Evolutionary conservation across 53 echinoderm and acorn worm species (phyloP).

Genomic region (Stichopus horrens): DNA sequence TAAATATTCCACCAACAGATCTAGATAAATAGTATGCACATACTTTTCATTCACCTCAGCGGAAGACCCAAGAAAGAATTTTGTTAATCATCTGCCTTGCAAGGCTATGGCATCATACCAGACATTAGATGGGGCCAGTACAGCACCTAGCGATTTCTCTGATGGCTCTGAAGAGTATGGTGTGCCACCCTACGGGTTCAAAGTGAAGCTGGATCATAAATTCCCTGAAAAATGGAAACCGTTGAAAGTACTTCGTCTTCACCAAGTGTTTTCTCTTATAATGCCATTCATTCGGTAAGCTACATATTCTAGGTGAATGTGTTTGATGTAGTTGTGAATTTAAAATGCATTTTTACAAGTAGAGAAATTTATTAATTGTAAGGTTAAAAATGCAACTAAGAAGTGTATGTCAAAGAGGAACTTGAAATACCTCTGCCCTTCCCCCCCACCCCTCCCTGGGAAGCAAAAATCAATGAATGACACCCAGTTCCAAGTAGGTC

Average conservation of each 20-base stretch:
- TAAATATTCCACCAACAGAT: too few relatives aligned
- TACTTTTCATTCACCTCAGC: too few relatives aligned
- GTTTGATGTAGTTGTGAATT: neutral
- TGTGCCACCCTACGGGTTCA: slow-evolving; percentile 76
- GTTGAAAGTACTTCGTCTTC: slow-evolving; percentile 60
- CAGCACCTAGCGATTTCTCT: slow-evolving; percentile 16
- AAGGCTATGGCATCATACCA: slow-evolving; percentile 42
- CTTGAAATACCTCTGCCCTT: neutral
- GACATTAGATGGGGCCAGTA: slow-evolving; percentile 16
- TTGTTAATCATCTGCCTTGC: neutral
- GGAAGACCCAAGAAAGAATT: too few relatives aligned
- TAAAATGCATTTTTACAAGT: neutral
- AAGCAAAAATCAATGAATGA: neutral
- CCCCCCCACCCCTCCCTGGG: neutral
- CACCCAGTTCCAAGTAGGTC: too few relatives aligned
- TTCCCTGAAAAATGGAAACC: slow-evolving; percentile 92
- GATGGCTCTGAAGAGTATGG: slow-evolving; percentile 57
- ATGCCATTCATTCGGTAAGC: slow-evolving; percentile 70
- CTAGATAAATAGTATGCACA: too few relatives aligned
- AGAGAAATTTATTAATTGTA: neutral
- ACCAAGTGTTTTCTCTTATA: slow-evolving; percentile 62
- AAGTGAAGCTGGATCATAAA: slow-evolving; percentile 73
- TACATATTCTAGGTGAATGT: too few relatives aligned
- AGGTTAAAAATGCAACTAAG: neutral
- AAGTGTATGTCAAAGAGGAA: neutral